Evolutionary conservation across 2,113 vertebrate species (phyloP).

Genomic region (Boleophthalmus pectinirostris): DNA sequence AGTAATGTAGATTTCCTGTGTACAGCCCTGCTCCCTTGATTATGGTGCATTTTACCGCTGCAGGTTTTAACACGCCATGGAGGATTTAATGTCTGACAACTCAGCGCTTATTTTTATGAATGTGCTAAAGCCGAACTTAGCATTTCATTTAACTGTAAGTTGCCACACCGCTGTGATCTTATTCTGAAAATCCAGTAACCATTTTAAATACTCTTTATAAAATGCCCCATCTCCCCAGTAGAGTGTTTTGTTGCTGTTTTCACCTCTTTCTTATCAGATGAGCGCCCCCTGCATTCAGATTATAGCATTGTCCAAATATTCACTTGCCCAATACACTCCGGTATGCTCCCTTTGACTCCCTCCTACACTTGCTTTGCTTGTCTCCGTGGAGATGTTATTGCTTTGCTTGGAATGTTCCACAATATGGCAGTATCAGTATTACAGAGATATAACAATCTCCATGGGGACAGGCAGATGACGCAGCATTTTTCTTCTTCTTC

Average conservation of each 20-base stretch:
- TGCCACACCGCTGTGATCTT: conserved; percentile 5
- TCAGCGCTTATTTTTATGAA: conserved; percentile 52
- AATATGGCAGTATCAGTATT: too few species aligned
- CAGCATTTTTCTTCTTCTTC: too few species aligned
- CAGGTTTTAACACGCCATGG: conserved; percentile 32
- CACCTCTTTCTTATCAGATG: too few species aligned
- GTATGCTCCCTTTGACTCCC: too few species aligned
- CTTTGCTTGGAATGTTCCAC: too few species aligned
- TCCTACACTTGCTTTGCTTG: too few species aligned
- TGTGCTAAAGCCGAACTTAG: conserved; percentile 23
- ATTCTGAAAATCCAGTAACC: neutral
- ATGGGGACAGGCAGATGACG: too few species aligned
- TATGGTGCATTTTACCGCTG: conserved; percentile 39
- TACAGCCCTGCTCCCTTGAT: conserved; percentile 9
- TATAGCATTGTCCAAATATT: neutral
- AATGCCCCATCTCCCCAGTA: neutral
- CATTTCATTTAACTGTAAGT: conserved; percentile 13
- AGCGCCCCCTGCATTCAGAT: neutral
- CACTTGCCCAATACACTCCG: neutral
- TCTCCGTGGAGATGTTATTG: too few species aligned
- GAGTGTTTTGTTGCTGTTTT: too few species aligned
- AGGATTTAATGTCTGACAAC: conserved; percentile 42
- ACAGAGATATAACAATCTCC: too few species aligned
- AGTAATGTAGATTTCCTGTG: neutral
- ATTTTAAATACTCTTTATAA: neutral